Percentiles rank a stretch among this genome's conserved stretches.
Evolutionary conservation across 2,797 vertebrate species (phyloP).

Genomic region (Lithobates sylvaticus): DNA sequence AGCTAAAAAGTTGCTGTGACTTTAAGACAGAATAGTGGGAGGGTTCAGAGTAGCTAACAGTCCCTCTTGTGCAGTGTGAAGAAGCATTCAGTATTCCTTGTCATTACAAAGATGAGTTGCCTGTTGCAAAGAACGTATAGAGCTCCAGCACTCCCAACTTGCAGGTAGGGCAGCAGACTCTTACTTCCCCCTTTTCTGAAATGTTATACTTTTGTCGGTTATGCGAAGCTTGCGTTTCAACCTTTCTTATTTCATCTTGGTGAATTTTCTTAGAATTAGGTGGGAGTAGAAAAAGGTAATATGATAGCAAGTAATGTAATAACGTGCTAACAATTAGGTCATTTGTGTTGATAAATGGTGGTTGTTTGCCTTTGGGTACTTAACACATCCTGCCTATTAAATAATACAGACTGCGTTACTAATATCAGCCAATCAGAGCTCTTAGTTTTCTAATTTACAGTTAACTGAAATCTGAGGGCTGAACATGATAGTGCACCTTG

Average conservation of each 20-base stretch:
- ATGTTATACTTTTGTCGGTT: slow-evolving; percentile 19
- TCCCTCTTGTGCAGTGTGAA: not conserved
- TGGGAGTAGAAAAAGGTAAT: not conserved
- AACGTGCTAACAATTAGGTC: not conserved
- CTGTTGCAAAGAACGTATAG: not conserved
- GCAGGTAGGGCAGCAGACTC: slow-evolving; percentile 14
- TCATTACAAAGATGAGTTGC: slow-evolving; percentile 24
- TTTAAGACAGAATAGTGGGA: slow-evolving; percentile 17
- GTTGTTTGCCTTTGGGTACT: not conserved
- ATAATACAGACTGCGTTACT: not conserved
- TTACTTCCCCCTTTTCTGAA: not conserved
- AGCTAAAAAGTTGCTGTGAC: not conserved
- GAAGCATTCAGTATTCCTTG: not conserved
- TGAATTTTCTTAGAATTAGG: not conserved
- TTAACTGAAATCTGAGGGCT: too few relatives aligned
- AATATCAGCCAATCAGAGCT: not conserved
- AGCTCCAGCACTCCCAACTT: not conserved
- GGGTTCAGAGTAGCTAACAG: not conserved
- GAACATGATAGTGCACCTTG: too few relatives aligned
- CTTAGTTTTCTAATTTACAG: too few relatives aligned
- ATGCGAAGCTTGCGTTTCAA: not conserved
- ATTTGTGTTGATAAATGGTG: not conserved
- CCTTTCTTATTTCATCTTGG: not conserved
- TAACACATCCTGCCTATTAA: not conserved
- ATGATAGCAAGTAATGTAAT: not conserved